Evolutionary conservation across 1,140 invertebrate species (phyloP), one percentile per base, ranked within the genome.

Genomic region (Bradysia coprophila): DNA sequence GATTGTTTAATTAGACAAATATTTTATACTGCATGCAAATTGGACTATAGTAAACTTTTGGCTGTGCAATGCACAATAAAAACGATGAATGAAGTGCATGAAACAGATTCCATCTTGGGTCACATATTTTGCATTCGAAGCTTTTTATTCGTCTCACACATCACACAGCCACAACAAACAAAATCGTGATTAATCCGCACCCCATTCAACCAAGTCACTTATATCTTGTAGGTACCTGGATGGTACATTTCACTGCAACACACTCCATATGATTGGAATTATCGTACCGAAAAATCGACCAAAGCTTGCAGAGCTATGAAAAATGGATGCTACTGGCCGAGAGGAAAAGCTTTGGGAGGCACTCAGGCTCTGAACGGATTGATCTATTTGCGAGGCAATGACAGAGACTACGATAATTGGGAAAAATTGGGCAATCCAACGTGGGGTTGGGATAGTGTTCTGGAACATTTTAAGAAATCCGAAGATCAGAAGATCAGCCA

Each of bases 301-400:
- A 52, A 52, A 2, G 62, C 66, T n/a, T 78, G 78, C 46, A 58
- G 67, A 32, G 61, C 62, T 1, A 56, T 65, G 21, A 55, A 65
- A n/a, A 21, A 22, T 13, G 55, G 67, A 34, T 78, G 75, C 45
- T 59, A 56, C 42, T 78, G 75, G 75, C 64, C 72, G 2, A 69
- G 70, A 49, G 78, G 77, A 2, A 75, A 71, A 53, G 70, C 67
- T 1, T 51, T 83, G 9, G 85, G 85, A 2, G 86, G 86, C 5
- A 73, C 71, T 19, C 77, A 75, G 10, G 71, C 71, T 0, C 70
- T 86, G 20, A 88, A 88, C 57, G 81, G 73, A 3, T 82, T 88
- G 79, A 1, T 41, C 15, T 41, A 45, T 32, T 9, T 41, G 2
- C 31, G 43, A 5, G 43, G 43, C 11, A 41, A 41, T 37, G 6